Base-by-base conservation (phyloP, 2,113 vertebrate genomes). In the Rhadina sibilatrix region DNA sequence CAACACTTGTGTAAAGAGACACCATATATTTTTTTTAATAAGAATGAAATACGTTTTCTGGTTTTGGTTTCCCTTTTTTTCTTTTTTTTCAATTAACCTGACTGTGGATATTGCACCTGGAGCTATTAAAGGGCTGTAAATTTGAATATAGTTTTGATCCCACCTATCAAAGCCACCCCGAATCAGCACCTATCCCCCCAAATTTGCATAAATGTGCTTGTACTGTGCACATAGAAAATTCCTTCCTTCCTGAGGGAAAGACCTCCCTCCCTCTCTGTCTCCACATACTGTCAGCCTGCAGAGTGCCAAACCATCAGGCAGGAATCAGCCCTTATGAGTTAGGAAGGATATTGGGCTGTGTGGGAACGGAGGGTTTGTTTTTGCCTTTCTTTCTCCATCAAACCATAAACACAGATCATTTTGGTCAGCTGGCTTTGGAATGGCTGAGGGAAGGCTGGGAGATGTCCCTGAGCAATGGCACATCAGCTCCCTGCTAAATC, bases 401-500 rank as follows among this genome's bases (percentile, higher is more conserved):
- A 19, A 60, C 38, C 65, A n/a, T 23, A 47, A 86, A 47, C 64
- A 66, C 81, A 90, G 87, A 91, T 90, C 54, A 33, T 81, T 89
- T 69, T 95, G 92, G 78, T 87, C 75, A 80, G 66, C 49, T 15
- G 53, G 38, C 69, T 74, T 38, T 72, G 53, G 37, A 54, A 22
- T 4, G 69, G 83, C 52, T 42, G 24, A 35, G 64, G 69, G 71
- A 44, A 63, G 35, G 54, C 78, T 83, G 56, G 53, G 77, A 76
- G 35, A 63, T 25, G 21, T 57, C 90, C 72, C 68, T 35, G 56
- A 66, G 75, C 75, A 69, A 18, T 52, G 66, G 44, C 53, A n/a
- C 59, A 87, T 77, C 74, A 91, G 23, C 75, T 94, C 71, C 31
- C 79, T 90, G 86, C 66, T 92, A 71, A 80, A 89, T 75, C 66